Percentiles rank a stretch among this genome's conserved stretches.
Conservation (phyloP, 1,140 invertebrate species). For the Helicoverpa zea region DNA sequence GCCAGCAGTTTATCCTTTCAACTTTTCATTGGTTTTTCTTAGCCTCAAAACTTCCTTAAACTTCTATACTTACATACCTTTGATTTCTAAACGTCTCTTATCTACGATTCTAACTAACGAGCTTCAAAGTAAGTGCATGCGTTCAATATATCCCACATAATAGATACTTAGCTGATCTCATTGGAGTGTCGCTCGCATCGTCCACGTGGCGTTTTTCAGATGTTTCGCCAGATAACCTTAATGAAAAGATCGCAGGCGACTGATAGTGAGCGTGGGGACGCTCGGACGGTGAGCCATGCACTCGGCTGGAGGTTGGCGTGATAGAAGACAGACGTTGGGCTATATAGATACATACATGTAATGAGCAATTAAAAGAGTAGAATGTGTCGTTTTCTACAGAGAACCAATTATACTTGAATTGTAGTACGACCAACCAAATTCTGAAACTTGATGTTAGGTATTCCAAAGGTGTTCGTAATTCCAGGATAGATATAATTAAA, state of each 20-base stretch:
- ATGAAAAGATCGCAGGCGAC: conserved; percentile 73
- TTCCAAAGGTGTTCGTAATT: no score
- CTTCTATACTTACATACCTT: no score
- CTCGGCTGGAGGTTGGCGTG: not conserved
- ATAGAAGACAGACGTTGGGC: not conserved
- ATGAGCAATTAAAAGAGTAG: no score
- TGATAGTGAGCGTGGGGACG: conserved; percentile 47
- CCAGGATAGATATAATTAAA: no score
- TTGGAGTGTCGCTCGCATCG: conserved; percentile 40
- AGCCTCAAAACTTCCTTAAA: no score
- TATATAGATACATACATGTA: no score
- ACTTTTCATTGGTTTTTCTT: no score
- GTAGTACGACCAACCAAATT: no score
- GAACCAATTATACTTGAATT: no score
- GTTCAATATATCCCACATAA: not conserved
- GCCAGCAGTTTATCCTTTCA: no score
- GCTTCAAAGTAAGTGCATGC: conserved; percentile 14
- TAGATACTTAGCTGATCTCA: not conserved
- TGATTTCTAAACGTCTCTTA: not conserved
- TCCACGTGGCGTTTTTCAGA: conserved; percentile 67
- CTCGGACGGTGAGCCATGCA: not conserved
- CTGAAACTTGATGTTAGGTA: no score
- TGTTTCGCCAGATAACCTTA: conserved; percentile 68
- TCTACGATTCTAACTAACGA: not conserved
- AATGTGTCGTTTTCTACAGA: no score